Evolutionary conservation across 2,113 vertebrate genomes (phyloP), one percentile per base, ranked within the genome.

Genomic region (Prunella fulvescens): DNA sequence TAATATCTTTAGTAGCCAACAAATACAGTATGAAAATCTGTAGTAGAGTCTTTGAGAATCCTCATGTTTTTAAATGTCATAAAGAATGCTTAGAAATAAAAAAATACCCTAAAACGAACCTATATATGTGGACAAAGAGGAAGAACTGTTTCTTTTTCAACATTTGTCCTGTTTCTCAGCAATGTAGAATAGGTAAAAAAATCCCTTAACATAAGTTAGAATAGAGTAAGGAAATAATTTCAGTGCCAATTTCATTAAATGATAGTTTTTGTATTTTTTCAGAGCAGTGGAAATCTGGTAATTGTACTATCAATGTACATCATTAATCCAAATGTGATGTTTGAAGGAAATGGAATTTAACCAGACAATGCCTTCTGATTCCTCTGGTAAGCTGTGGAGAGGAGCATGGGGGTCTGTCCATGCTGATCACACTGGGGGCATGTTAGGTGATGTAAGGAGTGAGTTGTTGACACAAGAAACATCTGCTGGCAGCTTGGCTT

Each of bases 81-180:
- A 31, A 67, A 70, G 37, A 67, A 79, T 60, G n/a, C 31, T 57
- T 72, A 64, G 40, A 71, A 81, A 44, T 29, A 66, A 82, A 90
- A 28, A 35, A 44, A 7, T 12, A 62, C 33, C 25, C 15, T 57
- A 26, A 72, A 35, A 82, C 54, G 45, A 39, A 18, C 12, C 8
- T 77, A 33, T 67, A 19, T 95, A 45, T 73, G 26, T 45, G 31
- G 24, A 35, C 48, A 53, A 53, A 76, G 53, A 42, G 18, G 51
- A 40, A 35, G 45, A 47, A 48, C 20, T 39, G 44, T 96, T 96
- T 97, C 51, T 96, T 95, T n/a, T 92, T 69, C 61, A 82, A n/a
- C 17, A 90, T 87, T 86, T 94, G 11, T 88, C 84, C 76, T 61
- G 81, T 97, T 97, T 95, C 93, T 61, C 86, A 96, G 95, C 79